Conservation (phyloP, 2,888 invertebrate species). For the Andrena flavipes region DNA sequence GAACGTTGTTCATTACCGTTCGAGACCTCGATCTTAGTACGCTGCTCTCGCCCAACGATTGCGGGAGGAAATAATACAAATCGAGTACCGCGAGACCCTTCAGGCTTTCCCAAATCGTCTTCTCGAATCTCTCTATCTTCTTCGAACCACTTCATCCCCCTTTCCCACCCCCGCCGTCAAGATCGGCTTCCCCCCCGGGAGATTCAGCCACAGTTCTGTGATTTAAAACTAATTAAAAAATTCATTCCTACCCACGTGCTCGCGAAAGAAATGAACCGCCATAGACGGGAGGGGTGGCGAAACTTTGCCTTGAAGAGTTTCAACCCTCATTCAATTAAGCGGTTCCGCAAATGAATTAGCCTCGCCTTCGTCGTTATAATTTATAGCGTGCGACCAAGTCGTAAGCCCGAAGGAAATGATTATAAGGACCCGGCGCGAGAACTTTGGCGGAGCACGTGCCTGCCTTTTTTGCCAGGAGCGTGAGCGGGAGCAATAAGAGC, state of each 20-base stretch:
- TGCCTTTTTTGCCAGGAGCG: constrained; percentile 4
- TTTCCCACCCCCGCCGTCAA: neutral
- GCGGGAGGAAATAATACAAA: neutral
- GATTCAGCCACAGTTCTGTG: neutral
- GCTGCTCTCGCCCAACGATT: neutral
- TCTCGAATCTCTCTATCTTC: neutral
- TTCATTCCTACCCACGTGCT: constrained; percentile 2
- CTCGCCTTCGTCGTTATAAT: constrained; percentile 16
- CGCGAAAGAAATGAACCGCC: constrained; percentile 3
- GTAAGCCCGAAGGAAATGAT: constrained; percentile 26
- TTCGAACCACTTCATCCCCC: neutral
- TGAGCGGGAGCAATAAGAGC: constrained; percentile 18
- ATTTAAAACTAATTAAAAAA: neutral
- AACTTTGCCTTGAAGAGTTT: neutral
- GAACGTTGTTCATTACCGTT: constrained; percentile 1
- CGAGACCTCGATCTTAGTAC: neutral
- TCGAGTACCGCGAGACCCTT: neutral
- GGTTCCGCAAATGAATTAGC: constrained; percentile 19
- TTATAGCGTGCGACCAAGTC: constrained; percentile 17
- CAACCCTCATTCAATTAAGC: constrained; percentile 39
- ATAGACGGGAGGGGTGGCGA: neutral
- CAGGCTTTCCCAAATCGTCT: neutral
- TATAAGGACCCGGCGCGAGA: neutral
- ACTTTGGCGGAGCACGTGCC: constrained; percentile 2
- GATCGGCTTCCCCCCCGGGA: neutral